phyloP scores from a whole-genome alignment of 2,797 vertebrate genomes.

The Aphelocoma californica region DNA sequence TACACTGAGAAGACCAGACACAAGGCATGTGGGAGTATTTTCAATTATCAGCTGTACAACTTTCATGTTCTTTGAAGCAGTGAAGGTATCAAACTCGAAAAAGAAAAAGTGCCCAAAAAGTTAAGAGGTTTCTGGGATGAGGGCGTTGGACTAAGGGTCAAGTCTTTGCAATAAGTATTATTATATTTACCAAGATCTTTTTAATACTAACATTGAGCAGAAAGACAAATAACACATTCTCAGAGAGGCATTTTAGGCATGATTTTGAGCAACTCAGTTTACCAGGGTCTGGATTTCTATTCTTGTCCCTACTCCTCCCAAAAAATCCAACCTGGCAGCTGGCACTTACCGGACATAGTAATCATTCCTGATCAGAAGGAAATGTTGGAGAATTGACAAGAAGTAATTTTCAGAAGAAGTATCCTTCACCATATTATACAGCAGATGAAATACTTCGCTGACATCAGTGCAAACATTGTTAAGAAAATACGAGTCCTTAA shows the following conservation, averaged over 20 bases:
- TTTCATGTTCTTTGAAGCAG: not conserved
- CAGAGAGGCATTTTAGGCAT: not conserved
- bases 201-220: not conserved
- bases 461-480: constrained; percentile 85
- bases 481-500: constrained; percentile 72
- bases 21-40: not conserved
- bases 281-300: accelerated
- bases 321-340: not conserved
- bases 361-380: constrained; percentile 95
- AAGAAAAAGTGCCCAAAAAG: not conserved
- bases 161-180: not conserved
- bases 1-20: not conserved
- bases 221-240: not conserved
- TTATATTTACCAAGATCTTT: not conserved
- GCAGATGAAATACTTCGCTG: constrained; percentile 92
- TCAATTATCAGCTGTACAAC: not conserved
- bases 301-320: accelerated
- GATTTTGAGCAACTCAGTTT: not conserved
- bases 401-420: constrained; percentile 90
- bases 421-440: constrained; percentile 96
- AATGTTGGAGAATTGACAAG: constrained; percentile 94
- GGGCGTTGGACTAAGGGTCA: not conserved
- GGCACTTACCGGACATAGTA: constrained; percentile 92
- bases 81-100: not conserved
- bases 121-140: not conserved